Conservation (phyloP, 2,113 vertebrate species). For the Tautogolabrus adspersus region DNA sequence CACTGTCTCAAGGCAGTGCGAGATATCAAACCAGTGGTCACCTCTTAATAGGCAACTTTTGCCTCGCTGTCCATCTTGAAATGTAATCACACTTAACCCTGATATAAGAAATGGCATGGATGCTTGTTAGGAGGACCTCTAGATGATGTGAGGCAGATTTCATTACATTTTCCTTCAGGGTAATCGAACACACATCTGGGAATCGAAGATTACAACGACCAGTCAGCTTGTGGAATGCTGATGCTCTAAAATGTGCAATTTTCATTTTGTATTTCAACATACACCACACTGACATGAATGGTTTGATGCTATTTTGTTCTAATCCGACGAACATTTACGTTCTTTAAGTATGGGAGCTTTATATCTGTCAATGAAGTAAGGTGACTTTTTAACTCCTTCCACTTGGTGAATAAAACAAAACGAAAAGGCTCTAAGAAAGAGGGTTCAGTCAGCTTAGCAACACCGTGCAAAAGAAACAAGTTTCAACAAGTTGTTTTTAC, state of each 20-base stretch:
- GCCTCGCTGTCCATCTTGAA: slow-evolving; percentile 27
- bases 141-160: slow-evolving; percentile 18
- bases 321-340: too few species aligned
- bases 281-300: too few species aligned
- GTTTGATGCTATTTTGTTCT: too few species aligned
- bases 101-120: slow-evolving; percentile 18
- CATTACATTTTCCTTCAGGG: slow-evolving; percentile 24
- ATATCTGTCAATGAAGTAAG: too few species aligned
- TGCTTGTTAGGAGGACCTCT: slow-evolving; percentile 14
- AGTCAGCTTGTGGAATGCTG: not conserved
- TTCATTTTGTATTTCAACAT: too few species aligned
- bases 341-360: too few species aligned
- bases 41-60: slow-evolving; percentile 59
- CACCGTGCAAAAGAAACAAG: too few species aligned
- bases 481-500: too few species aligned
- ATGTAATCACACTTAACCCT: slow-evolving; percentile 46
- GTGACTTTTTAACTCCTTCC: too few species aligned
- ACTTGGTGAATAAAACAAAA: too few species aligned
- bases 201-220: slow-evolving; percentile 17
- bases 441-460: too few species aligned
- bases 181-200: slow-evolving; percentile 31
- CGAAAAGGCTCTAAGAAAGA: too few species aligned
- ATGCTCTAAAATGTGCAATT: not conserved
- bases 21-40: slow-evolving; percentile 46
- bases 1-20: slow-evolving; percentile 21